A percentile compares a stretch with the other conserved stretches of the same genome.
These are phyloP conservation scores for Boulengeromyrus knoepffleri DNA, from an alignment of 2,113 vertebrate species.

Conservation along the genomic window DNA sequence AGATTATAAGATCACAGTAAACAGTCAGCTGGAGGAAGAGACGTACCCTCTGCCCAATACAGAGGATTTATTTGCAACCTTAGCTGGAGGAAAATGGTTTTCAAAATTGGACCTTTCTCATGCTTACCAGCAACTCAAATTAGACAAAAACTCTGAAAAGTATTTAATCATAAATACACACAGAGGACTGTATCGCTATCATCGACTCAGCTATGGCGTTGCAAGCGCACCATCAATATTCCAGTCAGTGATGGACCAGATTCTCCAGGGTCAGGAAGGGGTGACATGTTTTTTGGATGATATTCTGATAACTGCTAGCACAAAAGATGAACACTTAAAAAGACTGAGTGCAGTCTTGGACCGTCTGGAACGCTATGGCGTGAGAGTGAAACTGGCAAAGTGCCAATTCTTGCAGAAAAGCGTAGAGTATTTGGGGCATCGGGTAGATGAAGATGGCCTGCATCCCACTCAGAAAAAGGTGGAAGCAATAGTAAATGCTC, in stretches of 20 bases:
- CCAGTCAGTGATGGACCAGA: background rate
- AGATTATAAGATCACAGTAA: conserved; percentile 24
- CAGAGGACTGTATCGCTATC: background rate
- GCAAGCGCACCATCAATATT: background rate
- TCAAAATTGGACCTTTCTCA: conserved; percentile 22
- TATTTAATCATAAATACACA: conserved; percentile 21
- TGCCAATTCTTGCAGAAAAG: background rate
- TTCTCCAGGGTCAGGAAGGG: conserved; percentile 2
- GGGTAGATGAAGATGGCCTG: background rate
- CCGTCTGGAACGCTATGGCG: background rate
- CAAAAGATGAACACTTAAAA: background rate
- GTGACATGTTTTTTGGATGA: conserved; percentile 13
- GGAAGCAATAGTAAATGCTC: background rate
- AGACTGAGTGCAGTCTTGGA: background rate
- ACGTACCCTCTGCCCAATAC: conserved; percentile 16
- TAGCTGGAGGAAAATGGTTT: conserved; percentile 16
- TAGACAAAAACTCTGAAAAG: conserved; percentile 18
- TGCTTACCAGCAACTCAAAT: conserved; percentile 19
- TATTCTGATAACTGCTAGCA: conserved; percentile 6
- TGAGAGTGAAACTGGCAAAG: background rate
- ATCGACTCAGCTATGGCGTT: background rate
- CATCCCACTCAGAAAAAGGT: background rate
- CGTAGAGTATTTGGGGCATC: background rate
- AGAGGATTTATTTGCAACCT: conserved; percentile 22
- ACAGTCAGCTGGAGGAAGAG: conserved; percentile 9